Base-by-base conservation (phyloP, 2,113 vertebrate genomes). In the Carettochelys insculpta region DNA sequence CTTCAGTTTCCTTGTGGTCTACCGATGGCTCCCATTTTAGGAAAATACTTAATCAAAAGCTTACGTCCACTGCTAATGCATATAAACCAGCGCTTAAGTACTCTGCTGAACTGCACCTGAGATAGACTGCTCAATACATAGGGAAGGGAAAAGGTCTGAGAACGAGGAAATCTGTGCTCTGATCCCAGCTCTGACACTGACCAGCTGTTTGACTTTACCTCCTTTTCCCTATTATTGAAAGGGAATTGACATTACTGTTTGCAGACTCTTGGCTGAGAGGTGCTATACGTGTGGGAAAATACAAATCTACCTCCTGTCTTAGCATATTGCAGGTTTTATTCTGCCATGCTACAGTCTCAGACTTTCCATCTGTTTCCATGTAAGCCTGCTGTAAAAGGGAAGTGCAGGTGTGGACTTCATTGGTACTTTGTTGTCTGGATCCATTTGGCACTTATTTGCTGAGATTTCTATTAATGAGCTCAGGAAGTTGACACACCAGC, bases 381-480 rank as follows among this genome's bases (percentile, higher is more conserved):
- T 78, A n/a, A n/a, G 65, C 50, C 41, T 52, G 6, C 43, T 4
- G n/a, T 9, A 80, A n/a, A 92, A 92, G 89, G n/a, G n/a, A n/a
- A n/a, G n/a, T n/a, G n/a, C n/a, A n/a, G n/a, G n/a, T n/a, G n/a
- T n/a, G n/a, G n/a, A n/a, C n/a, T n/a, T 90, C 75, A 83, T 48
- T 77, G 68, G 80, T 95, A 48, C 78, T 47, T 65, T 82, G n/a
- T 83, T 71, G 77, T 83, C 61, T 87, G 90, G 85, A 77, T 48
- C 91, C 85, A 83, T 87, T 6, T 1, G 47, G 41, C 43, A 25
- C 6, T 78, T 78, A 75, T 82, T 92, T 95, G 76, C 34, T 90
- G 91, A 84, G 20, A 45, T 53, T 89, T 22, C 87, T 85, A 87
- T 82, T 56, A 77, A 71, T 38, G 89, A 86, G 82, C 77, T 68